Evolutionary conservation across 64 coral and sea anemone genomes (phyloP), one percentile per base, ranked within the genome.

Genomic region (Dendrophyllia cribrosa): DNA sequence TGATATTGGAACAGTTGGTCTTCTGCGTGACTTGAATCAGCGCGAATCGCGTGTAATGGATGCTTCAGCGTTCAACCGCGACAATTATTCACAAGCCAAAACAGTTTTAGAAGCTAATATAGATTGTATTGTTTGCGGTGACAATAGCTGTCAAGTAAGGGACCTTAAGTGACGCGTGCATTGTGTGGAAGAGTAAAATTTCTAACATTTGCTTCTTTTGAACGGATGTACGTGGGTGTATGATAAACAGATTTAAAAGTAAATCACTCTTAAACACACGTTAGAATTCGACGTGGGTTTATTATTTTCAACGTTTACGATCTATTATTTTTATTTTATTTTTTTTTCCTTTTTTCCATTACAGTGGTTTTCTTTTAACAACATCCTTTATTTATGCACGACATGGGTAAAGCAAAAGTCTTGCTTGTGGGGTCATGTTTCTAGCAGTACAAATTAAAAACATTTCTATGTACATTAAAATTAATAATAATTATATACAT

Each of bases 21-120:
- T 19, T 34, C 63, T 84, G 60, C 78, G 62, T 84, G 60, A 51
- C 43, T n/a, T 24, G 44, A 6, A 17, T 23, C 13, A 68, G 3
- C 62, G 67, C 61, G 11, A 84, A 23, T 67, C 5, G 60, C 17
- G 16, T 50, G 45, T 14, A 51, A 0, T 67, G 9, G n/a, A 67
- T n/a, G 62, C 72, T 50, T 67, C 20, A 15, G 6, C 67, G 5
- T 84, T 49, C 62, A 67, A 20, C 61, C 61, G 80, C 62, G 60
- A 64, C 58, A 84, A 67, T 84, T 67, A 84, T 84, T 66, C 80
- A 84, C 59, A 84, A 84, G 19, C 45, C 9, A 52, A 84, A 84
- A 84, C 20, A 48, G 4, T 49, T 51, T 68, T 68, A 22, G 80
- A 24, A 67, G 60, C 44, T 68, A 50, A 84, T 67, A 67, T 84